A percentile compares a stretch with the other conserved stretches of the same genome.
Conservation (phyloP, 2,888 invertebrate species). For the Melieria omissa region DNA sequence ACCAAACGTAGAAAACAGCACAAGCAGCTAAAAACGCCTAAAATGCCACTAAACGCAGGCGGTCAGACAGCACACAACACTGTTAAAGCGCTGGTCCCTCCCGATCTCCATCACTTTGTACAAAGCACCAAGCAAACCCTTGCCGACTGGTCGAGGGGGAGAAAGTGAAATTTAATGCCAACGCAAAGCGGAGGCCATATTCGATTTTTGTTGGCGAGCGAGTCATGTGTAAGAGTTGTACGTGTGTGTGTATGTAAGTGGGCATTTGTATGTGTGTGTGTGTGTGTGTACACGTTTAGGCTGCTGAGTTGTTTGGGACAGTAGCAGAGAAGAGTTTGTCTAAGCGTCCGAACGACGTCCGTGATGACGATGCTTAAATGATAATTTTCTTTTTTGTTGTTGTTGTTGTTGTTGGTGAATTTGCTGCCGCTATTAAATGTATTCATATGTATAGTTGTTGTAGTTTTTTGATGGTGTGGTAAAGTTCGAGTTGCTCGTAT, state of each 20-base stretch:
- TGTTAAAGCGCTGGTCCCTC: background rate
- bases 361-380: conserved; percentile 60
- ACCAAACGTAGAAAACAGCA: background rate
- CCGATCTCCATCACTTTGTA: background rate
- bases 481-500: background rate
- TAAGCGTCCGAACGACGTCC: conserved; percentile 4
- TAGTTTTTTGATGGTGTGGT: too few relatives aligned
- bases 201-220: too few relatives aligned
- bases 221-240: background rate
- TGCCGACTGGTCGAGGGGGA: too few relatives aligned
- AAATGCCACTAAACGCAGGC: background rate
- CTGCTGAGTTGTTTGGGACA: background rate
- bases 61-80: background rate
- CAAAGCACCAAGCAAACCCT: background rate
- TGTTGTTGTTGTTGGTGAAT: conserved; percentile 45
- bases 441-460: too few relatives aligned
- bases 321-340: too few relatives aligned
- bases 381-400: conserved; percentile 51
- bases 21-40: background rate
- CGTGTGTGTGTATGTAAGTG: background rate
- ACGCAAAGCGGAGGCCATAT: background rate
- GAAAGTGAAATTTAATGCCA: background rate
- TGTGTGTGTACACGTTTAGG: background rate
- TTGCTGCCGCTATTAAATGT: background rate
- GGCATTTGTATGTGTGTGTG: background rate